Percentiles rank a stretch among this genome's conserved stretches.
These are phyloP conservation scores for Pristionchus exspectatus DNA, from an alignment of 2,888 invertebrate genomes.

Conservation along the genomic window DNA sequence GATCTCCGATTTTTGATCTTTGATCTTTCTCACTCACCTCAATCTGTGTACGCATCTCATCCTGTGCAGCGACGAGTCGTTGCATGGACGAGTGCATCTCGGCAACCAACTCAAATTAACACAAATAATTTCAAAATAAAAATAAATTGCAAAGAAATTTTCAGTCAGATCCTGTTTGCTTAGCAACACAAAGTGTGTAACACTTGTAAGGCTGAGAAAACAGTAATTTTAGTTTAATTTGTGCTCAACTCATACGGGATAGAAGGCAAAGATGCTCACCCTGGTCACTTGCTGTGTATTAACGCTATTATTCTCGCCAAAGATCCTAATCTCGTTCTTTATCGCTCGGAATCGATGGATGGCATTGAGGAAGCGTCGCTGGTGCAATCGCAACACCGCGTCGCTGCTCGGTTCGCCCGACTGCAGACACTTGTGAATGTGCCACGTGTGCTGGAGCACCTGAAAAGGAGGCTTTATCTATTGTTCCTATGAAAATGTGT, in stretches of 20 bases:
- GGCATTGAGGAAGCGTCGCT: slow-evolving; percentile 75
- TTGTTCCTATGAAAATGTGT: too few species aligned
- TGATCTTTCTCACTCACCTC: slow-evolving; percentile 61
- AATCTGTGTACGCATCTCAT: slow-evolving; percentile 78
- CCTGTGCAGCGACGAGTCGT: slow-evolving; percentile 73
- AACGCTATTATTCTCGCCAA: slow-evolving; percentile 73
- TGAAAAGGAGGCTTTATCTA: too few species aligned
- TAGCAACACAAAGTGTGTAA: not conserved
- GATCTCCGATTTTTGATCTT: not conserved
- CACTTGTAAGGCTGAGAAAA: too few species aligned
- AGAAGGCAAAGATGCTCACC: slow-evolving; percentile 54
- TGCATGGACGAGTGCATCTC: slow-evolving; percentile 78
- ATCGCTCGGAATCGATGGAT: slow-evolving; percentile 77
- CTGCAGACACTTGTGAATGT: slow-evolving; percentile 91
- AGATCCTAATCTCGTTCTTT: slow-evolving; percentile 78
- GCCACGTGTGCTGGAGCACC: slow-evolving; percentile 95
- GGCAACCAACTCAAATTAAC: slow-evolving; percentile 70
- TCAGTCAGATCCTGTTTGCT: not conserved
- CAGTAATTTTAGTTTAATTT: too few species aligned
- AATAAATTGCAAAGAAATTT: not conserved
- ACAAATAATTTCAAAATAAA: not conserved
- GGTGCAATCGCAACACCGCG: slow-evolving; percentile 69
- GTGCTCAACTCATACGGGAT: not conserved
- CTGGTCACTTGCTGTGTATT: slow-evolving; percentile 76
- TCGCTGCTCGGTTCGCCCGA: slow-evolving; percentile 68